Evolutionary conservation across 1,140 invertebrate species (phyloP), one percentile per base, ranked within the genome.

Genomic region (Ectropis grisescens): DNA sequence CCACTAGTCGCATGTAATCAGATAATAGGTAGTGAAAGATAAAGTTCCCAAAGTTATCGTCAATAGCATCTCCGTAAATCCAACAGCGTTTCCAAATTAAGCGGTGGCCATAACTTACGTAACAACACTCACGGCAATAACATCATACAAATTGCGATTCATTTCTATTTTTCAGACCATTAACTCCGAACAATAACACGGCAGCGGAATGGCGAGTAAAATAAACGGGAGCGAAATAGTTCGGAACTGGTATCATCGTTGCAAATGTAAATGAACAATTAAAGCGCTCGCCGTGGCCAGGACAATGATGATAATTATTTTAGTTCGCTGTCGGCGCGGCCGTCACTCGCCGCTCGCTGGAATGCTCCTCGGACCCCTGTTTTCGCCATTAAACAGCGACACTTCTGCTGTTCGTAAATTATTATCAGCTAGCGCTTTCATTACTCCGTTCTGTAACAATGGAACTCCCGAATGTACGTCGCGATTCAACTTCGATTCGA

Each of bases 251-350:
- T 75, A 72, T 78, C 72, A 78, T 76, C 67, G 72, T 68, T 76
- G 71, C 69, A 75, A 78, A 78, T 81, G 69, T 81, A 81, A 81
- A 81, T 81, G 76, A 81, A 81, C 76, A 81, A 81, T 81, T 81
- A 78, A 76, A 81, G 57, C 64, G 65, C 68, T 69, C 67, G 72
- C 71, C 64, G 67, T 68, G 67, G 56, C 70, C 70, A 66, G 67
- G 67, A 78, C 76, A 78, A 74, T 78, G 69, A 81, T 74, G 65
- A 80, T 80, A 78, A 81, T 81, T 81, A 81, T 81, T 81, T 81
- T 74, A 81, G 76, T 78, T 81, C 58, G 72, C 54, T 72, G 72
- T 71, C 68, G 71, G 58, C 66, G 60, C 59, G 62, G 66, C 46
- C 62, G 70, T 75, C 69, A 62, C 55, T 60, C 58, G 58, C 30